These are phyloP conservation scores for Nycticorax nycticorax DNA, from an alignment of 2,113 vertebrate species.

Conservation along the genomic window DNA sequence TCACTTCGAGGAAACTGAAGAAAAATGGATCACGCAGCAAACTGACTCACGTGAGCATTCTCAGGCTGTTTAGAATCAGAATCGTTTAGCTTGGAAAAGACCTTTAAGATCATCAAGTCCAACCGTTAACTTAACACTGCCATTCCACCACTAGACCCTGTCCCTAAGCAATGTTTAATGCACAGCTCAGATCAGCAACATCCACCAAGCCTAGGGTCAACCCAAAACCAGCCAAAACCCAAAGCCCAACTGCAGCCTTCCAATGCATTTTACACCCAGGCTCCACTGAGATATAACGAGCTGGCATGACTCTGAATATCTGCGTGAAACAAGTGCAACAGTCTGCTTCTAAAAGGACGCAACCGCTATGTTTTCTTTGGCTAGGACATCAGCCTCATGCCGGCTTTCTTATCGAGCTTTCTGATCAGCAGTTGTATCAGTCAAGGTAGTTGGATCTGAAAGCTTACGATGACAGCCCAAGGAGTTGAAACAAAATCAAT, in stretches of 20 bases:
- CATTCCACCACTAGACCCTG: too few relatives aligned
- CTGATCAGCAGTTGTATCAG: background rate
- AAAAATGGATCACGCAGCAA: background rate
- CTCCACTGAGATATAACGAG: background rate
- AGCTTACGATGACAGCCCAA: background rate
- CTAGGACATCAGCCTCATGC: background rate
- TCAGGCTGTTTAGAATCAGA: background rate
- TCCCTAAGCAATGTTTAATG: background rate
- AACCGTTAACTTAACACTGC: too few relatives aligned
- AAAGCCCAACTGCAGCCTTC: background rate
- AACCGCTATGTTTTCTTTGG: background rate
- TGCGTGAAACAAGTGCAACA: background rate
- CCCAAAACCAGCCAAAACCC: background rate
- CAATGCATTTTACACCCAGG: background rate
- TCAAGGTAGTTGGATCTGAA: background rate
- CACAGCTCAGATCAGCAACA: background rate
- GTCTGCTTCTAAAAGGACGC: background rate
- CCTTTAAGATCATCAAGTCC: too few relatives aligned
- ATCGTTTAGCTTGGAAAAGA: too few relatives aligned
- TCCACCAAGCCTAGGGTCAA: background rate
- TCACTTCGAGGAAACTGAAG: background rate
- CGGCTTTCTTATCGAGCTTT: background rate
- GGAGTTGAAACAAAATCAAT: conserved; percentile 48
- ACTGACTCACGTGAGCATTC: background rate
- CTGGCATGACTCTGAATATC: background rate